Evolutionary conservation across 2,888 invertebrate species (phyloP).

Genomic region (Pogonocherus hispidulus): DNA sequence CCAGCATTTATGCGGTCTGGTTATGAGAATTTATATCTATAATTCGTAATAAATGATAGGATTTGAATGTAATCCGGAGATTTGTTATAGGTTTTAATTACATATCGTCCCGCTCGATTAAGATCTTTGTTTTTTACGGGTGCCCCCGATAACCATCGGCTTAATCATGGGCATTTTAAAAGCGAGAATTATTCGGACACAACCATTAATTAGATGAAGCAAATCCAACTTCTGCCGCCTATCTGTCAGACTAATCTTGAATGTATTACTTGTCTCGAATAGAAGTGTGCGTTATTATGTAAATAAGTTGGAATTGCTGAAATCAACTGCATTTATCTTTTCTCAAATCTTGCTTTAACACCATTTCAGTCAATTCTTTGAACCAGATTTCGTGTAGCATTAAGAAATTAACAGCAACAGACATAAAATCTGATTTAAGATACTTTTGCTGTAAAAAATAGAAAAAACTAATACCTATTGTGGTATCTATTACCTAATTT

Average conservation of each 20-base stretch:
- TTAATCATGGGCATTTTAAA: conserved; percentile 57
- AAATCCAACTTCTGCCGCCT: conserved; percentile 23
- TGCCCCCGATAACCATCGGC: conserved; percentile 60
- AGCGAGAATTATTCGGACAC: conserved; percentile 56
- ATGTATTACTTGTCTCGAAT: neutral
- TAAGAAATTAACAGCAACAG: too few species aligned
- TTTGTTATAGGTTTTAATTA: conserved; percentile 67
- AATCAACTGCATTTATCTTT: too few species aligned
- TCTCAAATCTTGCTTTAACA: too few species aligned
- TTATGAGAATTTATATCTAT: conserved; percentile 63
- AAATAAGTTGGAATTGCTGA: neutral
- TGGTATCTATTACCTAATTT: too few species aligned
- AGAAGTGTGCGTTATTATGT: neutral
- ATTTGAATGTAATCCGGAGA: conserved; percentile 65
- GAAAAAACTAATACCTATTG: too few species aligned
- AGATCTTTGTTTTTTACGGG: conserved; percentile 62
- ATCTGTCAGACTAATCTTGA: conserved; percentile 19
- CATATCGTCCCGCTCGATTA: conserved; percentile 60
- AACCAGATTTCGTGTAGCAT: too few species aligned
- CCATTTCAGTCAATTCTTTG: too few species aligned
- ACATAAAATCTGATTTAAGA: too few species aligned
- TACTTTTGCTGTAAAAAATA: too few species aligned
- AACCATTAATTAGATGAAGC: conserved; percentile 54
- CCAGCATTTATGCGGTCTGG: conserved; percentile 63
- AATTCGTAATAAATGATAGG: conserved; percentile 66